Evolutionary conservation across 64 coral and sea anemone species (phyloP), one percentile per base, ranked within the genome.

Genomic region (Stichodactyla helianthus): DNA sequence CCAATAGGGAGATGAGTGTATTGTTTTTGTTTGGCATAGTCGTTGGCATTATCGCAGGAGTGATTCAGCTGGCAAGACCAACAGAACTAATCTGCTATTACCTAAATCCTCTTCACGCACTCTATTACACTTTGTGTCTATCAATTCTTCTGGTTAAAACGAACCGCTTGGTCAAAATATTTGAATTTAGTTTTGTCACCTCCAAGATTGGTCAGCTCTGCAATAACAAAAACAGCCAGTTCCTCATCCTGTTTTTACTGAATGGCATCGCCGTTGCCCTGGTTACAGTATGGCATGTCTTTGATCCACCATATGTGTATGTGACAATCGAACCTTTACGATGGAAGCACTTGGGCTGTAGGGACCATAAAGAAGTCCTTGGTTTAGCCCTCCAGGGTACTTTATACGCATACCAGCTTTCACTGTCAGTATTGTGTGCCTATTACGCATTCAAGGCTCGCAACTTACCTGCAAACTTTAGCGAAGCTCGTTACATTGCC

Each of bases 371-470:
- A 25, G 86, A 67, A 23, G 51, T 3, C 4, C 65, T 85, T 44
- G 90, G 86, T 10, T 58, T 83, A 51, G 79, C 84, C 20, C 79
- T 92, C 25, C 71, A 92, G 14, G 68, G 68, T 5, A 54, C 83
- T 11, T 65, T 89, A 10, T 95, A 78, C 35, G 82, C 74, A 25
- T 95, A 95, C 76, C 59, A 89, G 50, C 81, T 95, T 61, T 50
- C 63, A 0, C 83, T 95, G 7, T 88, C 93, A 15, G n/a, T 92
- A 54, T 52, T 89, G 0, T 88, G 90, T 26, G 86, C 93, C 16
- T 89, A 83, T 77, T 95, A 95, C 26, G 90, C 93, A 60, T 95
- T 95, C 20, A 95, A 86, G 77, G 93, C 93, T 10, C 92, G 93
- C 71, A 95, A 95, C 14, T 87, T 95, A 17, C 93, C 93, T 19